phyloP scores from a whole-genome alignment of 2,888 invertebrate species.

The Tridacna crocea region DNA sequence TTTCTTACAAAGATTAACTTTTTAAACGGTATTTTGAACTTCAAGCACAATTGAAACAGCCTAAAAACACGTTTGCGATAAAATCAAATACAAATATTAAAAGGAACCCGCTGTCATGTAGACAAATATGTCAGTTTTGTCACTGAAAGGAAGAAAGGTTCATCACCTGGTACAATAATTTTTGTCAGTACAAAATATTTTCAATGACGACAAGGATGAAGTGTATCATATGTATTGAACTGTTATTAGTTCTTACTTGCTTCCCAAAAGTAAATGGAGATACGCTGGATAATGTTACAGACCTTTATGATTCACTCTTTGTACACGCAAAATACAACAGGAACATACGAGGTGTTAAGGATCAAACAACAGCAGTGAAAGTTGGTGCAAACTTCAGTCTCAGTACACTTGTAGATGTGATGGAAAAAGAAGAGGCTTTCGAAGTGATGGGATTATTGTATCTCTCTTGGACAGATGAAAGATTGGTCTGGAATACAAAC shows the following conservation, averaged over 20 bases:
- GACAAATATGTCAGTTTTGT: no score
- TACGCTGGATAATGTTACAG: neutral
- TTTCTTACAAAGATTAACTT: no score
- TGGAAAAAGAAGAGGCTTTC: constrained; percentile 33
- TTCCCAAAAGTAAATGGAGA: neutral
- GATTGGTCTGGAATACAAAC: constrained; percentile 28
- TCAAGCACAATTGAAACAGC: no score
- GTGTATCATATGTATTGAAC: neutral
- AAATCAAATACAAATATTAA: no score
- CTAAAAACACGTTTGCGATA: no score
- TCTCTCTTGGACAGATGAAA: constrained; percentile 38
- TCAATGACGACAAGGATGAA: no score
- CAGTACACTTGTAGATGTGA: neutral
- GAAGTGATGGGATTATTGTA: constrained; percentile 24
- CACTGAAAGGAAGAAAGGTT: no score
- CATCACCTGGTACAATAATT: no score
- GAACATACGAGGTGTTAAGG: neutral
- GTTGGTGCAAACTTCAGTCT: constrained; percentile 7
- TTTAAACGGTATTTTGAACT: no score
- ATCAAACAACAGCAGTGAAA: constrained; percentile 2
- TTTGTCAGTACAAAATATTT: no score
- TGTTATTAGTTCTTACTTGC: neutral
- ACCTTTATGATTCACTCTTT: neutral
- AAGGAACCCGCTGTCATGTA: no score
- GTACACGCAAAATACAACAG: neutral